phyloP scores from a whole-genome alignment of 2,113 vertebrate genomes.

The Leptosomus discolor region DNA sequence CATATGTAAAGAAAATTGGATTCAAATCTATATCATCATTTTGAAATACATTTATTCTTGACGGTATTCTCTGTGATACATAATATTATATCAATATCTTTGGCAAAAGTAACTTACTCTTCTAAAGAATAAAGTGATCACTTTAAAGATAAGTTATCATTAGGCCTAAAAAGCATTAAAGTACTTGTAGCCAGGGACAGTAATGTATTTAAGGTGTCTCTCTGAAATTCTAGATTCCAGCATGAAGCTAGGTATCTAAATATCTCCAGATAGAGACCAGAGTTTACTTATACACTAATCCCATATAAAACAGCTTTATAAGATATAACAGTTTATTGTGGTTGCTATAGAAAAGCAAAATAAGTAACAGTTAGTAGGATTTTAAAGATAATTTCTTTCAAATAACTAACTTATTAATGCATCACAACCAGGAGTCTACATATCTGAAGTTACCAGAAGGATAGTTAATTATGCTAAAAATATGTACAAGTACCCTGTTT shows the following conservation, averaged over 20 bases:
- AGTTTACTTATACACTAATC: not conserved
- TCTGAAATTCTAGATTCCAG: not conserved
- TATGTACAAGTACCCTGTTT: not conserved
- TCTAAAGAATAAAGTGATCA: not conserved
- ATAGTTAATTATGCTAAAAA: not conserved
- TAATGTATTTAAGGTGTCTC: not conserved
- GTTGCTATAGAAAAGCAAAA: not conserved
- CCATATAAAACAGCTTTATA: not conserved
- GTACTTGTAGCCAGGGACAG: not conserved
- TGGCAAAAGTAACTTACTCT: not conserved
- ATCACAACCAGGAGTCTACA: not conserved
- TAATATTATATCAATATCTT: not conserved
- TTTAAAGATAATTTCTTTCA: not conserved
- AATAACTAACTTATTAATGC: not conserved
- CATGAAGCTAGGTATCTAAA: not conserved
- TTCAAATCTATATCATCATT: not conserved
- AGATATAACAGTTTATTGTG: not conserved
- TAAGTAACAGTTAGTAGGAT: not conserved
- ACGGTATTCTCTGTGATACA: not conserved
- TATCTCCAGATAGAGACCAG: not conserved
- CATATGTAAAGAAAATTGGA: not conserved
- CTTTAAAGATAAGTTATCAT: not conserved
- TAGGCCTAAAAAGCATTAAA: not conserved
- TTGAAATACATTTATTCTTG: not conserved
- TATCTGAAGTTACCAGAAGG: not conserved